Evolutionary conservation across 2,113 vertebrate species (phyloP).

Genomic region (Ciconia maguari): DNA sequence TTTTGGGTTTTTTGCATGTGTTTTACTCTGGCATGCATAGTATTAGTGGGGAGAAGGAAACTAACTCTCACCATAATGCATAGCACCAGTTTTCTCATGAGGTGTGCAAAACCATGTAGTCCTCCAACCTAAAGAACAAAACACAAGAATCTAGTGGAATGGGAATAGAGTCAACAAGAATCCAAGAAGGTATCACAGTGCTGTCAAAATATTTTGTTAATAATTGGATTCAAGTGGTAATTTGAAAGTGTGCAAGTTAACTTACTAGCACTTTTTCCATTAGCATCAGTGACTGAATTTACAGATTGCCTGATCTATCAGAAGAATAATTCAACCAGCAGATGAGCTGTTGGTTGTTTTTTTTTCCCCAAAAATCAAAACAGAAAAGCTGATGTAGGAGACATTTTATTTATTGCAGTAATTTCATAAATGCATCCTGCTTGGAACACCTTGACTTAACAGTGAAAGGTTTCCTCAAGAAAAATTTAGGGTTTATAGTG

Average conservation of each 20-base stretch:
- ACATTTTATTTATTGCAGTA: not conserved
- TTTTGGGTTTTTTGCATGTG: not conserved
- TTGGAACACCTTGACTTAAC: not conserved
- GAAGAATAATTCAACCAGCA: not conserved
- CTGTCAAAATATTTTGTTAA: not conserved
- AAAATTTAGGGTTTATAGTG: not conserved
- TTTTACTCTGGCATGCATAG: not conserved
- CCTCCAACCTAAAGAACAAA: not conserved
- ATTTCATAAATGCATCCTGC: not conserved
- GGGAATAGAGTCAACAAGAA: not conserved
- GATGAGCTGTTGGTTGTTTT: not conserved
- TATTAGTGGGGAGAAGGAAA: not conserved
- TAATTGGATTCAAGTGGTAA: not conserved
- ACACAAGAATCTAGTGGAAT: not conserved
- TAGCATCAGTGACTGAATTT: not conserved
- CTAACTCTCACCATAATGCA: not conserved
- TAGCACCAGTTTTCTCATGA: not conserved
- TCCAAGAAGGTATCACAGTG: not conserved
- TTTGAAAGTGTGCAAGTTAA: not conserved
- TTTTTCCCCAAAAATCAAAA: accelerated
- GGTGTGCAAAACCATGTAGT: not conserved
- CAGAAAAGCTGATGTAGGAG: not conserved
- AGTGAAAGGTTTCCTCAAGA: not conserved
- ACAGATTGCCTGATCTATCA: not conserved
- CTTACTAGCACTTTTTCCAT: not conserved